phyloP scores from a whole-genome alignment of 2,113 vertebrate genomes.

The Tricholaema leucomelas region DNA sequence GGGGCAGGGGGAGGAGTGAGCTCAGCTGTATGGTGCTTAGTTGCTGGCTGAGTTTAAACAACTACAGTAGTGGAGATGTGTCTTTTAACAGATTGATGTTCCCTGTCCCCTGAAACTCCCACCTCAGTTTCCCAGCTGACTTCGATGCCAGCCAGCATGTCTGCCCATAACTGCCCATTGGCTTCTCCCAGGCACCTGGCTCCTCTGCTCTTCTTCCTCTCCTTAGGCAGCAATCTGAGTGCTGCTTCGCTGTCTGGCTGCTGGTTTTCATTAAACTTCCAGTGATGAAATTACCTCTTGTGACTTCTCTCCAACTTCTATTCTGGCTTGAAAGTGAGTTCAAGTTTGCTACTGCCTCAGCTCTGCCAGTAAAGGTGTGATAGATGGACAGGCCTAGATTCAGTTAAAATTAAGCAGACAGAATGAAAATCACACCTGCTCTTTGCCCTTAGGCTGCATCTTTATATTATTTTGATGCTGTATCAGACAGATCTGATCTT shows the following conservation, averaged over 20 bases:
- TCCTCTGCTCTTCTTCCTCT: neutral
- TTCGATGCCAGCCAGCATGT: neutral
- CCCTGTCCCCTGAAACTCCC: neutral
- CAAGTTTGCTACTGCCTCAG: neutral
- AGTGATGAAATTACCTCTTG: slow-evolving; percentile 18
- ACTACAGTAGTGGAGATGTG: neutral
- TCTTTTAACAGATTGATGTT: neutral
- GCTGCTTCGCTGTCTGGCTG: neutral
- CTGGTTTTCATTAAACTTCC: slow-evolving; percentile 38
- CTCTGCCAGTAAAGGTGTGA: neutral
- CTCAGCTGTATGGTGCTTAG: no score
- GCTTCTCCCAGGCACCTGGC: neutral
- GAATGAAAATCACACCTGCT: neutral
- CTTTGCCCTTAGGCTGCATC: slow-evolving; percentile 14
- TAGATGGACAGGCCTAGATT: neutral
- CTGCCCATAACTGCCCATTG: neutral
- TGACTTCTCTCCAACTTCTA: slow-evolving; percentile 37
- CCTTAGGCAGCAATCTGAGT: neutral
- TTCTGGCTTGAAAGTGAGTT: neutral
- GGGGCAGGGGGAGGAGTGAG: neutral
- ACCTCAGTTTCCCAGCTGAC: neutral
- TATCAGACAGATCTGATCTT: slow-evolving; percentile 4
- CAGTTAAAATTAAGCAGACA: neutral
- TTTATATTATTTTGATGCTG: slow-evolving; percentile 8
- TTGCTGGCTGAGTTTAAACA: neutral